Evolutionary conservation across 2,888 invertebrate species (phyloP), one percentile per base, ranked within the genome.

Genomic region (Synergus laeviventris): DNA sequence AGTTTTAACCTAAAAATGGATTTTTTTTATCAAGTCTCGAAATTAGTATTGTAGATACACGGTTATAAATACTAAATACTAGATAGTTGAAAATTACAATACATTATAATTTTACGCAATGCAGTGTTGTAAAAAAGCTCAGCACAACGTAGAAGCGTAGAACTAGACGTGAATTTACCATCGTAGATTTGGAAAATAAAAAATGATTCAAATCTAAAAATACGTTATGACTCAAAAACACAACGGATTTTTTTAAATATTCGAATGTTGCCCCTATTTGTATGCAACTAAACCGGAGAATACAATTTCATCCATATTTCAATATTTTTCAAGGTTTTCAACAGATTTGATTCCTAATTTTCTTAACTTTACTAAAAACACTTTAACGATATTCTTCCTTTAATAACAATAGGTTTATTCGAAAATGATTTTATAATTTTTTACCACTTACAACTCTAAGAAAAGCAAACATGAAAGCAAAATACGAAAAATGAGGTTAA

Each of bases 401-500:
- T 45, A 5, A 45, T 16, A 45, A 45, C 1, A 5, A 16, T 45
- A 16, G 5, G 5, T 16, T 1, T 16, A 4, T 45, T 1, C 49
- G 1, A 8, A 45, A n/a, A 16, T 49, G 0, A n/a, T 12, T 21
- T n/a, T 56, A 2, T 12, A 56, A 12, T 42, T 42, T 42, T 42
- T 42, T 14, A 42, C 0, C 11, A 11, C 1, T 56, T 3, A 11
- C 18, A 56, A 56, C 1, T 18, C 21, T 3, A 7, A 21, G 16
- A 59, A 18, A 59, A 59, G n/a, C n/a, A 62, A 9, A 39, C 18
- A 7, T 31, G 4, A 31, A 31, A 31, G 18, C 12, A 76, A 80
- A 70, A 54, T 3, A 76, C 77, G 16, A 64, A 74, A 80, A 81
- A 81, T 85, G 76, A 86, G 83, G 83, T 78, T 91, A 89, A 78